These are phyloP conservation scores for Budorcas taxicolor DNA, from an alignment of 2,113 vertebrate genomes.

Conservation along the genomic window DNA sequence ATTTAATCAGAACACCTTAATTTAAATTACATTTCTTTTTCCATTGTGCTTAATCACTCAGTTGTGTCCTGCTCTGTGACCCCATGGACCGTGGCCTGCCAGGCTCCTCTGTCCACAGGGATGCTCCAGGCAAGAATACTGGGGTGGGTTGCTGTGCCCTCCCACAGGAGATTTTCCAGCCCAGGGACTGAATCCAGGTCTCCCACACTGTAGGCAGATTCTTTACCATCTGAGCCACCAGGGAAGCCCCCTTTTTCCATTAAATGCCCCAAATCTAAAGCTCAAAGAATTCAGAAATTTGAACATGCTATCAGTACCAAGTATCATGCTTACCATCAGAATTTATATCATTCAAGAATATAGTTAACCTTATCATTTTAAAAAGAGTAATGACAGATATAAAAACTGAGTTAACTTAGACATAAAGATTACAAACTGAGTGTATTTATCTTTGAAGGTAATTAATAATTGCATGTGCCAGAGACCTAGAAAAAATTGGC, in stretches of 20 bases:
- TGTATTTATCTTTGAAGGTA: slow-evolving; percentile 52
- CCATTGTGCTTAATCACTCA: accelerated
- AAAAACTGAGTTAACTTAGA: slow-evolving; percentile 48
- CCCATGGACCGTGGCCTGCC: background rate
- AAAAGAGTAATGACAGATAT: background rate
- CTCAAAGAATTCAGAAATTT: background rate
- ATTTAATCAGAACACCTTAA: background rate
- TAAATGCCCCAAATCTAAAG: background rate
- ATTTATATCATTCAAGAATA: slow-evolving; percentile 33
- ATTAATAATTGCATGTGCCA: slow-evolving; percentile 30
- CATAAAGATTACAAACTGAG: slow-evolving; percentile 31
- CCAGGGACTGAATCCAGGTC: background rate
- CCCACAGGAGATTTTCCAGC: background rate
- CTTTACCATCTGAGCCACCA: background rate
- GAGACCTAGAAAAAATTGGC: slow-evolving; percentile 46
- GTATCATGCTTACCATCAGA: background rate
- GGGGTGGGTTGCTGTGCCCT: background rate
- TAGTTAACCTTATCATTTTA: slow-evolving; percentile 27
- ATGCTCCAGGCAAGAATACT: background rate
- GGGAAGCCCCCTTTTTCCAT: background rate
- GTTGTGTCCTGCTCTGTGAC: accelerated
- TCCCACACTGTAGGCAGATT: background rate
- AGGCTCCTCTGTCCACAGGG: background rate
- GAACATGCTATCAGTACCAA: background rate
- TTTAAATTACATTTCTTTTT: background rate